These are phyloP conservation scores for Tympanuchus pallidicinctus DNA, from an alignment of 2,113 vertebrate genomes.

Conservation along the genomic window DNA sequence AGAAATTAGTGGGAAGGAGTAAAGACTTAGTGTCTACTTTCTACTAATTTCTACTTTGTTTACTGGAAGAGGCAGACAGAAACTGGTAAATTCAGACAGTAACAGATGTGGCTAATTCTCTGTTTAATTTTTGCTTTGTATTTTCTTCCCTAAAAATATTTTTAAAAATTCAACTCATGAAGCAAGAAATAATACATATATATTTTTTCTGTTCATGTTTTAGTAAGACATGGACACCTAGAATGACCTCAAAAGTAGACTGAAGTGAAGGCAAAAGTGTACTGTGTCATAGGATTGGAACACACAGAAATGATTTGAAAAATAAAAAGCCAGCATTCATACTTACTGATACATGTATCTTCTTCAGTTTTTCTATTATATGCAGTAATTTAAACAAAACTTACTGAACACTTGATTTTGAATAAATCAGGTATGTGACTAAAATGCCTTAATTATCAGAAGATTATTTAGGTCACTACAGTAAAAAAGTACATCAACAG, in stretches of 20 bases:
- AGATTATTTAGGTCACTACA: constrained; percentile 59
- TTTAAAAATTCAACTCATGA: background rate
- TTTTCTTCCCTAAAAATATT: background rate
- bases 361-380: background rate
- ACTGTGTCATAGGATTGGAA: background rate
- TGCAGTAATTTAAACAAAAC: background rate
- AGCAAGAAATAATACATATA: background rate
- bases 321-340: background rate
- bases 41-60: background rate
- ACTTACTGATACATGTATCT: background rate
- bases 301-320: background rate
- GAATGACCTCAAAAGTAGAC: background rate
- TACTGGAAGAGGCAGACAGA: background rate
- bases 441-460: constrained; percentile 44
- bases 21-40: background rate
- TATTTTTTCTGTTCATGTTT: accelerated
- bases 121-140: background rate
- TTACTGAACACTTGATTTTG: background rate
- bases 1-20: background rate
- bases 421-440: constrained; percentile 27
- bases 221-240: background rate
- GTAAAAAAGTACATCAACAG: constrained; percentile 48
- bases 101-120: background rate
- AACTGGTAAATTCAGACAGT: background rate
- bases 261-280: background rate